A percentile compares a stretch with the other conserved stretches of the same genome.
Evolutionary conservation across 2,797 vertebrate species (phyloP).

Genomic region (Sphenodon punctatus): DNA sequence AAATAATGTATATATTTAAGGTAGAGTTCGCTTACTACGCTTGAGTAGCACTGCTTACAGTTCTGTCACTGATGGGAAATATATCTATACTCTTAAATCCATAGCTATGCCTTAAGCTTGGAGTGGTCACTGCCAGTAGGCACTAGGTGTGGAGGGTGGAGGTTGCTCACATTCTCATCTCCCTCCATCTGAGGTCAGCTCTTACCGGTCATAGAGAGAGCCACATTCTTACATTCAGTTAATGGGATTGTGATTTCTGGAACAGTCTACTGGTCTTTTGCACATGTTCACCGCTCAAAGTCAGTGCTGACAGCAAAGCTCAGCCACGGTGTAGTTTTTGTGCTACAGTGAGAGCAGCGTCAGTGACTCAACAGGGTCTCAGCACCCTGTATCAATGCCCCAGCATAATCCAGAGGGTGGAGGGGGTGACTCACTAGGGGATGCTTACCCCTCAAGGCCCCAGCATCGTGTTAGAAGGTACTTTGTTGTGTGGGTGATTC

Average conservation of each 20-base stretch:
- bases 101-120: background rate
- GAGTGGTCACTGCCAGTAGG: background rate
- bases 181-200: background rate
- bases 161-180: background rate
- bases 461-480: no score
- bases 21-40: background rate
- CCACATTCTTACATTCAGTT: background rate
- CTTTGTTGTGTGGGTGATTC: no score
- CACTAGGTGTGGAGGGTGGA: fast-evolving
- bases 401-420: no score
- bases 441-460: no score
- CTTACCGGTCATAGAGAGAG: background rate
- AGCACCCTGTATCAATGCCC: slow-evolving; percentile 53
- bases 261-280: slow-evolving; percentile 20
- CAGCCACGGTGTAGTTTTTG: background rate
- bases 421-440: no score
- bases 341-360: slow-evolving; percentile 32
- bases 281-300: background rate
- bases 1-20: no score
- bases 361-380: slow-evolving; percentile 24
- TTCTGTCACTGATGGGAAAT: background rate
- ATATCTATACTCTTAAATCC: background rate
- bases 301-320: slow-evolving; percentile 23
- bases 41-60: background rate
- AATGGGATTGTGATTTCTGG: background rate